Percentiles rank a stretch among this genome's conserved stretches.
Conservation (phyloP, 2,797 vertebrate genomes). For the Enteromius radiatus region DNA sequence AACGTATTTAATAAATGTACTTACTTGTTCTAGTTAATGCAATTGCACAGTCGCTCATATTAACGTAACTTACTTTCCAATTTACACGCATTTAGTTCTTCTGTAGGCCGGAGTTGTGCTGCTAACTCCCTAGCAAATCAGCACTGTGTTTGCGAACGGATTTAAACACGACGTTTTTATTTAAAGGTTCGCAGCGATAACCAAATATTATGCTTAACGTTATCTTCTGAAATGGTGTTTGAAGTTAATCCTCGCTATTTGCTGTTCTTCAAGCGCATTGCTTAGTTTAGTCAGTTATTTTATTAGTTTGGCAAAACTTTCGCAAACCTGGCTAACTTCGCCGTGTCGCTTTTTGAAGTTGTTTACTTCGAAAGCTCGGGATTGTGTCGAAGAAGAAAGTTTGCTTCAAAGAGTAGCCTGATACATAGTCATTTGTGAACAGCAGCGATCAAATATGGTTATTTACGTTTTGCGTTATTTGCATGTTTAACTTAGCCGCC, state of each 20-base stretch:
- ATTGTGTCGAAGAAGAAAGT: background rate
- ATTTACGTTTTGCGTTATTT: background rate
- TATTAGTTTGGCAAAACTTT: conserved; percentile 27
- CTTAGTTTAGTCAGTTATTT: background rate
- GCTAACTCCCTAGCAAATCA: conserved; percentile 43
- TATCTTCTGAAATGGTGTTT: background rate
- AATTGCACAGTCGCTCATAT: background rate
- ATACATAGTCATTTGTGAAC: background rate
- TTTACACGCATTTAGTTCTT: background rate
- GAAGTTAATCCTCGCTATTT: background rate
- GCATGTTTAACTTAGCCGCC: background rate
- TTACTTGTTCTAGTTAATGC: background rate
- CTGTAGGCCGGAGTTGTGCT: conserved; percentile 34
- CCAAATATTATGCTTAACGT: background rate
- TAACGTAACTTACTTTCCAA: background rate
- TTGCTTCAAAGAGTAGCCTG: too few relatives aligned
- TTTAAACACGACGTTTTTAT: background rate
- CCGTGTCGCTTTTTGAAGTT: background rate
- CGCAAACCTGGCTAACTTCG: conserved; percentile 5
- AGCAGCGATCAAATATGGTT: background rate
- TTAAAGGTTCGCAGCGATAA: background rate
- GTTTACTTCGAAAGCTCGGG: background rate
- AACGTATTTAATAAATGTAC: too few relatives aligned
- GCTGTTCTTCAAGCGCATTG: background rate
- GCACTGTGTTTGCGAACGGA: background rate